Evolutionary conservation across 2,797 vertebrate species (phyloP).

Genomic region (Peromyscus melanophrys): DNA sequence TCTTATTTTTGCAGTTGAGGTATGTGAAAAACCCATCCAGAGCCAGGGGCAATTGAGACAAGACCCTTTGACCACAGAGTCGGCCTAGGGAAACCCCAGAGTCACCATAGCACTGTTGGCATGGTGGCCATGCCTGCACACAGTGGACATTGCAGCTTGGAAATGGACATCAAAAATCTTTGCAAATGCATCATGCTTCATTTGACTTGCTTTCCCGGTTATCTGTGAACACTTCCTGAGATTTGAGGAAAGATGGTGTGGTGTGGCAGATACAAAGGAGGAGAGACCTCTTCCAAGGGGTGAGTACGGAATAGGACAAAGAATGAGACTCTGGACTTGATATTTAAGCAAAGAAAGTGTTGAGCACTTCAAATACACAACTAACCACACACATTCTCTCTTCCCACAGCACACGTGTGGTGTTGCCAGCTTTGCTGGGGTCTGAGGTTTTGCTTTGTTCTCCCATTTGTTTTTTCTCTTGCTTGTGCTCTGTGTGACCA

Average conservation of each 20-base stretch:
- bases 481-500: background rate
- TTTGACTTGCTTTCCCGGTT: background rate
- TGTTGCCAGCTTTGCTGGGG: background rate
- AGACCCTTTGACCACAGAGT: background rate
- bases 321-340: background rate
- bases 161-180: background rate
- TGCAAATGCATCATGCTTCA: background rate
- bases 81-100: background rate
- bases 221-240: background rate
- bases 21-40: background rate
- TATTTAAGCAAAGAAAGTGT: constrained; percentile 15
- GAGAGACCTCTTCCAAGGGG: background rate
- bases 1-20: constrained; percentile 23
- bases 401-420: background rate
- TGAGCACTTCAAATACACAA: background rate
- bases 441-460: constrained; percentile 13
- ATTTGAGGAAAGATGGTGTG: background rate
- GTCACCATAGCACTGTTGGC: background rate
- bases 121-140: background rate
- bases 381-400: background rate
- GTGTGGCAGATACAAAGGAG: background rate
- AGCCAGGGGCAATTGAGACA: background rate
- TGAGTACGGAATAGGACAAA: background rate
- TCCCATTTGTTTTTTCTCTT: background rate
- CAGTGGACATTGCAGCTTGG: background rate